Percentiles rank a stretch among this genome's conserved stretches.
Conservation (phyloP, 2,797 vertebrate species). For the Poecile montanus region DNA sequence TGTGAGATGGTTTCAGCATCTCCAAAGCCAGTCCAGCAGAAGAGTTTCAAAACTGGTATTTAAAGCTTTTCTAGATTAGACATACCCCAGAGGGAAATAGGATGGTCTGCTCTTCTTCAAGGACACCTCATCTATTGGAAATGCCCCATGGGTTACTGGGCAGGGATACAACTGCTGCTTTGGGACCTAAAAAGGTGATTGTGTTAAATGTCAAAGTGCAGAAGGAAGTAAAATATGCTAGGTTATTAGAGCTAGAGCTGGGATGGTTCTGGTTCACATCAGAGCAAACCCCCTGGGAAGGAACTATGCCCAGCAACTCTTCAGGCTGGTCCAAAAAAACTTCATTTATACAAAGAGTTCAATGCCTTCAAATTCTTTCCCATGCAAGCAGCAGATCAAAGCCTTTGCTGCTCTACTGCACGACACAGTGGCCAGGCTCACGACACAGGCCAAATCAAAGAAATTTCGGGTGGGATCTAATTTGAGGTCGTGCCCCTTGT, state of each 20-base stretch:
- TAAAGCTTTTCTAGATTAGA: neutral
- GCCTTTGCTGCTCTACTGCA: neutral
- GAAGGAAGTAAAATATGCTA: slow-evolving; percentile 9
- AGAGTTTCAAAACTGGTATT: neutral
- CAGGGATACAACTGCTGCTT: neutral
- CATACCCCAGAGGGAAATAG: neutral
- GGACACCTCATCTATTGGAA: neutral
- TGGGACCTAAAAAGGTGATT: slow-evolving; percentile 21
- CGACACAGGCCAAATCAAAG: slow-evolving; percentile 17
- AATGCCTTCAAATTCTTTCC: slow-evolving; percentile 54
- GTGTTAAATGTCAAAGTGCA: slow-evolving; percentile 26
- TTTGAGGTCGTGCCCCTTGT: neutral
- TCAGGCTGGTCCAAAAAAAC: slow-evolving; percentile 57
- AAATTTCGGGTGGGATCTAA: slow-evolving; percentile 14
- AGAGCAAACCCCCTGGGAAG: slow-evolving; percentile 36
- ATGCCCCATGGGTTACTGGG: neutral
- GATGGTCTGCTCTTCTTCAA: neutral
- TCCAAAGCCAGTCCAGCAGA: neutral
- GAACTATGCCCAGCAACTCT: slow-evolving; percentile 40
- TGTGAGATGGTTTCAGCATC: neutral
- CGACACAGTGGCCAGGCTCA: neutral
- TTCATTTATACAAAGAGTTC: slow-evolving; percentile 41
- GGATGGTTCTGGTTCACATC: slow-evolving; percentile 60
- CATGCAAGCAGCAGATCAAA: slow-evolving; percentile 57
- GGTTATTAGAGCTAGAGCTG: slow-evolving; percentile 16